Base-by-base conservation (phyloP, 1,140 invertebrate genomes). In the Papilio xuthus region DNA sequence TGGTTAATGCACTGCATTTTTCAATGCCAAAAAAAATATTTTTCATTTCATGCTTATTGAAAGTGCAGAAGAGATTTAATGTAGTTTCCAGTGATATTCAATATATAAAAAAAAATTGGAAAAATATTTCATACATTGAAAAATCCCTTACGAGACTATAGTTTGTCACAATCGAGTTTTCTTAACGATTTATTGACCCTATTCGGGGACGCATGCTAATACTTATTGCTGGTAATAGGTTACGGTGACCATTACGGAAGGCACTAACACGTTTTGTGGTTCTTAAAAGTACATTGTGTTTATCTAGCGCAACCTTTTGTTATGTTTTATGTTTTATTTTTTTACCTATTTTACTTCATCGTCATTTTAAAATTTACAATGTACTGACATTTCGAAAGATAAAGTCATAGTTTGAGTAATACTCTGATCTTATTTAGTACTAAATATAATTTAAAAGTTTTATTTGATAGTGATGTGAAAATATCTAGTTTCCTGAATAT, bases 211-310 rank as follows among this genome's bases (percentile, higher is more conserved):
- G 71, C 71, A 73, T n/a, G 71, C 71, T 42, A 47, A 73, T 73
- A 73, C 71, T 73, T 73, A 47, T 73, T 73, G 42, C 71, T 44
- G 41, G 37, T 73, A 71, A 71, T 71, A 73, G 71, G n/a, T 73
- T 73, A 73, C 41, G 23, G 20, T 44, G 41, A 73, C 71, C 71
- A 73, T 73, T 73, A 44, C 20, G 20, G 42, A 28, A 42, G 12
- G 42, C 71, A 73, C 71, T 73, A 73, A 73, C 47, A 73, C 71
- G 42, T 73, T 73, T 73, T 73, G 37, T 20, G 41, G 71, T 42
- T 73, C 20, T 73, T 73, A 73, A 73, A 73, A 47, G 71, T 73
- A 50, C 50, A 73, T 73, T 73, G 71, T 47, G 37, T 47, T 73
- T 44, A 73, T 73, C 41, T 42, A 73, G 37, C 50, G 71, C 60